These are phyloP conservation scores for Uropsilus gracilis DNA, from an alignment of 2,113 vertebrate species.

Conservation along the genomic window DNA sequence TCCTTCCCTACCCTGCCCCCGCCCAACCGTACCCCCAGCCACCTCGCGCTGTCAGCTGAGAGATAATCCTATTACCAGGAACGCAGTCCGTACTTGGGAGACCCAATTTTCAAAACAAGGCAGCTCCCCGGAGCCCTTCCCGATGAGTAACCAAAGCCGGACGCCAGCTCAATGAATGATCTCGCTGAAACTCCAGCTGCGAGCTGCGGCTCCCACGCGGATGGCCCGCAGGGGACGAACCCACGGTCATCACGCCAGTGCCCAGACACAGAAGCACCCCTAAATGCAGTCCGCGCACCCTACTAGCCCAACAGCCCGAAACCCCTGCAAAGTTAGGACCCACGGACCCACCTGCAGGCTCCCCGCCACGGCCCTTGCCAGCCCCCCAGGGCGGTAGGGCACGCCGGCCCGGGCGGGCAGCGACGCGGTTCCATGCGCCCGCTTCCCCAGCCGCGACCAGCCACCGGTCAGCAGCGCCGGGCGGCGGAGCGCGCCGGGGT, in stretches of 20 bases:
- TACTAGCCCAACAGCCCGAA: not conserved
- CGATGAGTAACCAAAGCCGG: constrained; percentile 30
- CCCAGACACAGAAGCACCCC: constrained; percentile 61
- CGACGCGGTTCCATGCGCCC: constrained; percentile 66
- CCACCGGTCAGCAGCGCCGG: constrained; percentile 64
- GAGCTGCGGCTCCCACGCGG: constrained; percentile 25
- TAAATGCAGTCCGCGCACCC: not conserved
- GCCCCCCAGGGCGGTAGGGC: constrained; percentile 49
- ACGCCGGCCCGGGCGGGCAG: constrained; percentile 17
- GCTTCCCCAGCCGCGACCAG: not conserved
- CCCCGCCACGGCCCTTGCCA: constrained; percentile 52
- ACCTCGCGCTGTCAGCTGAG: not conserved
- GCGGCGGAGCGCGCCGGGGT: constrained; percentile 1
- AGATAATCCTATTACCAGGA: constrained; percentile 63
- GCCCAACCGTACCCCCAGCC: not conserved
- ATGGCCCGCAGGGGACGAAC: not conserved
- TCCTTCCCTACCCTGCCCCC: not conserved
- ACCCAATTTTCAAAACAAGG: constrained; percentile 58
- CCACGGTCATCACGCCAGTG: not conserved
- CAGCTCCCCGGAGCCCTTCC: constrained; percentile 58
- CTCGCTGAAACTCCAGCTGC: constrained; percentile 54
- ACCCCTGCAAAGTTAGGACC: constrained; percentile 74
- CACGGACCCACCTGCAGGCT: constrained; percentile 90
- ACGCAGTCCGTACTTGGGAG: constrained; percentile 51
- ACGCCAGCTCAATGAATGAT: constrained; percentile 40